A percentile compares a stretch with the other conserved stretches of the same genome.
These are phyloP conservation scores for Bombyx mandarina DNA, from an alignment of 1,140 invertebrate species.

Conservation along the genomic window DNA sequence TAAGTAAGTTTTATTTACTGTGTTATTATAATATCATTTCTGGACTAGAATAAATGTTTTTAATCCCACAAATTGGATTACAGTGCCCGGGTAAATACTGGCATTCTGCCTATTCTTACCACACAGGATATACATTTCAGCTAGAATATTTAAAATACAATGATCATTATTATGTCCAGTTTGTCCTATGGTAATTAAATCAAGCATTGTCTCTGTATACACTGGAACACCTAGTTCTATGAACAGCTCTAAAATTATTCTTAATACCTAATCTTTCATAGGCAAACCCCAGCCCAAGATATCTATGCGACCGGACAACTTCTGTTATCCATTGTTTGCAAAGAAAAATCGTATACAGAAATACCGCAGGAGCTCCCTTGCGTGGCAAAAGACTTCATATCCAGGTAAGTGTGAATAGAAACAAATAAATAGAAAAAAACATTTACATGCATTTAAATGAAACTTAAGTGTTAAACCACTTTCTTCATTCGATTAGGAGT, in stretches of 20 bases:
- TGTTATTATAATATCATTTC: too few species aligned
- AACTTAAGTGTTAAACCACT: neutral
- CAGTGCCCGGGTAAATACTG: too few species aligned
- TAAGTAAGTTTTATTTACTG: slow-evolving; percentile 28
- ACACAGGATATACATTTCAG: too few species aligned
- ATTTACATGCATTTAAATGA: neutral
- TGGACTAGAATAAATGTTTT: neutral
- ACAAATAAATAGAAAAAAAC: slow-evolving; percentile 1
- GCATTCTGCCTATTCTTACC: too few species aligned
- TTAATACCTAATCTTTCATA: neutral
- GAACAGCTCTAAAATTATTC: too few species aligned
- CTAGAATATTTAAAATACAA: too few species aligned
- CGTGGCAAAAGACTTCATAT: slow-evolving; percentile 49
- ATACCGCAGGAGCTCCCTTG: slow-evolving; percentile 41
- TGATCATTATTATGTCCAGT: too few species aligned
- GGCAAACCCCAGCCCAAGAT: slow-evolving; percentile 26
- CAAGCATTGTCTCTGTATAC: too few species aligned
- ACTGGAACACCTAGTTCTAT: too few species aligned
- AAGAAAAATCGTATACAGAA: slow-evolving; percentile 27
- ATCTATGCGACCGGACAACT: slow-evolving; percentile 42
- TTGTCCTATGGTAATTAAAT: too few species aligned
- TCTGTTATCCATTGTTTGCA: slow-evolving; percentile 37
- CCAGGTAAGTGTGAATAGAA: slow-evolving; percentile 24
- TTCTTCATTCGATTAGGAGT: neutral
- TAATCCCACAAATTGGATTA: neutral